These are phyloP conservation scores for Prosapia bicincta DNA, from an alignment of 2,888 invertebrate genomes.

Conservation along the genomic window DNA sequence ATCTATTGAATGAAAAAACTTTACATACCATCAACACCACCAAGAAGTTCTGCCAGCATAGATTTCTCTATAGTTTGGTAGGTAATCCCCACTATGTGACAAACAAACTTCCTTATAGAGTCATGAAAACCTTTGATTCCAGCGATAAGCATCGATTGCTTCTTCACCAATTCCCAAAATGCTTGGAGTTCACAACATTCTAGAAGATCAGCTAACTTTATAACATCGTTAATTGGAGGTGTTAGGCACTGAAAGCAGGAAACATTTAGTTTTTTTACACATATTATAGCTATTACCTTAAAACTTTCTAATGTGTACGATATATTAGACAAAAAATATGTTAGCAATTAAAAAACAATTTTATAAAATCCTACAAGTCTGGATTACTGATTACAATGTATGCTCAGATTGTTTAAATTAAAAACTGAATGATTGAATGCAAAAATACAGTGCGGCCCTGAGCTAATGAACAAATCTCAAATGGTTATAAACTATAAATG, in stretches of 20 bases:
- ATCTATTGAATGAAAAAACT: not conserved
- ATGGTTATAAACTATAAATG: too few relatives aligned
- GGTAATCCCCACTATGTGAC: slow-evolving; percentile 95
- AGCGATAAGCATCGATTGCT: slow-evolving; percentile 70
- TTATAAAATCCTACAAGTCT: too few relatives aligned
- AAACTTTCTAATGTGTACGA: too few relatives aligned
- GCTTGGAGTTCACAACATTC: slow-evolving; percentile 91
- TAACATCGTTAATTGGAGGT: slow-evolving; percentile 82
- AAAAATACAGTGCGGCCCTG: too few relatives aligned
- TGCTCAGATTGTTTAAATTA: too few relatives aligned
- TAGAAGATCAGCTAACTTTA: slow-evolving; percentile 83
- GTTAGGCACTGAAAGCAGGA: slow-evolving; percentile 68
- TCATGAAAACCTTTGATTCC: slow-evolving; percentile 89
- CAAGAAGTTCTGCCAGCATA: slow-evolving; percentile 78
- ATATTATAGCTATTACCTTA: too few relatives aligned
- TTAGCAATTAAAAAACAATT: too few relatives aligned
- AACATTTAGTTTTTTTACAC: too few relatives aligned
- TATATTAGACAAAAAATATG: too few relatives aligned
- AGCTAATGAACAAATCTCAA: too few relatives aligned
- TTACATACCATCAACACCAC: slow-evolving; percentile 77
- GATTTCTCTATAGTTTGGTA: slow-evolving; percentile 90
- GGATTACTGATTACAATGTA: too few relatives aligned
- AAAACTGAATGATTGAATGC: too few relatives aligned
- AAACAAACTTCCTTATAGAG: slow-evolving; percentile 93
- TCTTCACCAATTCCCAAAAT: slow-evolving; percentile 81